Evolutionary conservation across 1,140 invertebrate genomes (phyloP).

Genomic region (Ceratitis capitata): DNA sequence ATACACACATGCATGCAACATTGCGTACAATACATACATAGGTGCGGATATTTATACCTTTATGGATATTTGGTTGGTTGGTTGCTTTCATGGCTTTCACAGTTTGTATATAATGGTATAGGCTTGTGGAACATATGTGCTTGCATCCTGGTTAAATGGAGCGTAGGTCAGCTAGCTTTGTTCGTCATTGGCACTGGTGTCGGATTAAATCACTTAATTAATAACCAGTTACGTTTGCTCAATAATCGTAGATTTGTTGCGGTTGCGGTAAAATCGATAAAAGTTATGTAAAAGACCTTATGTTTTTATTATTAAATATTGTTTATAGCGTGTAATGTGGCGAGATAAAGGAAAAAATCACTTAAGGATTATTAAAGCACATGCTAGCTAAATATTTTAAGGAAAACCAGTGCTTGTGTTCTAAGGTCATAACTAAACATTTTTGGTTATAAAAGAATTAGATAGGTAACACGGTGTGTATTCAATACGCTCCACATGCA

Average conservation of each 20-base stretch:
- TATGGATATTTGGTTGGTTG: not conserved
- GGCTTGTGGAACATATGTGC: not conserved
- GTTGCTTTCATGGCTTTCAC: not conserved
- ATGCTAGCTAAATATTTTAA: too few species aligned
- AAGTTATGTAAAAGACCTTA: conserved; percentile 8
- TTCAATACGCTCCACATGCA: too few species aligned
- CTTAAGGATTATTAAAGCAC: too few species aligned
- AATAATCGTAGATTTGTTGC: conserved; percentile 32
- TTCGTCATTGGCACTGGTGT: conserved; percentile 31
- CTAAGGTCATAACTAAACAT: too few species aligned
- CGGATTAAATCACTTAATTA: conserved; percentile 40
- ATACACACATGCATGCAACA: too few species aligned
- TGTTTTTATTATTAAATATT: too few species aligned
- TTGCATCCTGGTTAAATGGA: not conserved
- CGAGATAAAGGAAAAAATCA: too few species aligned
- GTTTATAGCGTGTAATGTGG: too few species aligned
- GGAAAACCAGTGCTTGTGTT: too few species aligned
- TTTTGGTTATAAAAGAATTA: too few species aligned
- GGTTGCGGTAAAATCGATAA: conserved; percentile 35
- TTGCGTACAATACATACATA: too few species aligned
- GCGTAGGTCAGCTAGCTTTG: conserved; percentile 5
- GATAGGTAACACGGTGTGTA: too few species aligned
- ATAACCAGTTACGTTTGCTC: conserved; percentile 36
- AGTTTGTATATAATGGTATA: not conserved
- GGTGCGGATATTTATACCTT: not conserved